Conservation (phyloP, 2,888 invertebrate species). For the Entomobrya multifasciata region DNA sequence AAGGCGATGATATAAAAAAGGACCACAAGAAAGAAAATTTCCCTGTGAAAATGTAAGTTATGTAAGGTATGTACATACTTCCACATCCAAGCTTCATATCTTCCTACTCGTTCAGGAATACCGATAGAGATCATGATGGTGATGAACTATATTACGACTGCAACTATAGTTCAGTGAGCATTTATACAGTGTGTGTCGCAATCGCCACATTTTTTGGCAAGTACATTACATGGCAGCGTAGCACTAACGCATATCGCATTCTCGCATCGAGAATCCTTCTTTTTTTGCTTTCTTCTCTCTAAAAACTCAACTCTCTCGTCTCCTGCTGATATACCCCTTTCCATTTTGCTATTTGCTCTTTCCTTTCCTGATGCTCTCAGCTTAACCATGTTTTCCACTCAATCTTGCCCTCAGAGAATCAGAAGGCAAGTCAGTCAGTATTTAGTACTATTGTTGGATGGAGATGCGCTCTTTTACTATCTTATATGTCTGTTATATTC, state of each 20-base stretch:
- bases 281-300: conserved; percentile 15
- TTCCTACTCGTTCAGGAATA: background rate
- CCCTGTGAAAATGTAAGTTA: background rate
- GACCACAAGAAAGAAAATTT: background rate
- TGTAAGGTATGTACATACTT: too few relatives aligned
- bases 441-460: background rate
- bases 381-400: background rate
- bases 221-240: too few relatives aligned
- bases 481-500: background rate
- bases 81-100: too few relatives aligned
- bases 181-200: conserved; percentile 20
- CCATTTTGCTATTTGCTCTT: background rate
- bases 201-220: conserved; percentile 1
- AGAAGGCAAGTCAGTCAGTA: background rate
- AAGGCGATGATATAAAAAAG: background rate
- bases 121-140: too few relatives aligned
- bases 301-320: too few relatives aligned
- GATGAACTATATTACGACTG: too few relatives aligned
- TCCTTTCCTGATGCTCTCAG: background rate
- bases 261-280: too few relatives aligned
- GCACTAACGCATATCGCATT: conserved; percentile 4
- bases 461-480: background rate
- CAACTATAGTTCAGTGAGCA: background rate
- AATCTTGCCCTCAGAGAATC: background rate
- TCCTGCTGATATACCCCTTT: conserved; percentile 6